These are phyloP conservation scores for Atopsyche davidsoni DNA, from an alignment of 1,140 invertebrate species.

Conservation along the genomic window DNA sequence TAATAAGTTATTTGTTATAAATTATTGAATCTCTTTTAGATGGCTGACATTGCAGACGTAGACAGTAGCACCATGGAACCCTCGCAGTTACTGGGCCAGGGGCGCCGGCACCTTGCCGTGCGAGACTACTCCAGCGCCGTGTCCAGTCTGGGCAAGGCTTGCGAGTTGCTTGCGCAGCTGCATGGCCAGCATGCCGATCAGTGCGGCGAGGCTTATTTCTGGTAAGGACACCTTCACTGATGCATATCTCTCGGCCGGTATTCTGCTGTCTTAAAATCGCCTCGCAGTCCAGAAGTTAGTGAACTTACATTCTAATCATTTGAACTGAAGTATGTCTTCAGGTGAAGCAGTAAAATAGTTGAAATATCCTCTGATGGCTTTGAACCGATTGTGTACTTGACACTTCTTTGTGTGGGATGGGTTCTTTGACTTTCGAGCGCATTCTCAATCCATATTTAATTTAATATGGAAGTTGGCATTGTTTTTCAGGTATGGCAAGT, in stretches of 20 bases:
- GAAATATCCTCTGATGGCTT: too few species aligned
- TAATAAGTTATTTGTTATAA: too few species aligned
- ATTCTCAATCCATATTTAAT: neutral
- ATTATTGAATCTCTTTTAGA: too few species aligned
- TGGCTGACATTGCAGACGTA: conserved; percentile 52
- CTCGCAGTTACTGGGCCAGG: conserved; percentile 57
- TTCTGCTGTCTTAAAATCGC: too few species aligned
- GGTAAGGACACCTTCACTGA: too few species aligned
- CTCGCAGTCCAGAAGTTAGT: too few species aligned
- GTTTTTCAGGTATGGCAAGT: conserved; percentile 55
- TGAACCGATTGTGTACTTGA: conserved; percentile 15
- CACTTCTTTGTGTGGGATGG: neutral
- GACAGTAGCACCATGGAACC: conserved; percentile 42
- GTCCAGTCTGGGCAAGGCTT: conserved; percentile 67
- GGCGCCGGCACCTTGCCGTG: conserved; percentile 72
- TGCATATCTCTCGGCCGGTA: too few species aligned
- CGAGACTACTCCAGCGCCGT: conserved; percentile 73
- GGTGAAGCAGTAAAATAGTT: too few species aligned
- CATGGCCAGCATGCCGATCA: conserved; percentile 73
- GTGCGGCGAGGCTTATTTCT: conserved; percentile 76
- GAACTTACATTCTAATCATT: too few species aligned
- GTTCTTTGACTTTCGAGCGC: too few species aligned
- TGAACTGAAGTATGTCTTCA: neutral
- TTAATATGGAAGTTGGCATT: neutral
- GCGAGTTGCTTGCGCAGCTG: conserved; percentile 59